Percentiles rank a stretch among this genome's conserved stretches.
phyloP scores from a whole-genome alignment of 2,797 vertebrate species.

The Galago senegalensis region DNA sequence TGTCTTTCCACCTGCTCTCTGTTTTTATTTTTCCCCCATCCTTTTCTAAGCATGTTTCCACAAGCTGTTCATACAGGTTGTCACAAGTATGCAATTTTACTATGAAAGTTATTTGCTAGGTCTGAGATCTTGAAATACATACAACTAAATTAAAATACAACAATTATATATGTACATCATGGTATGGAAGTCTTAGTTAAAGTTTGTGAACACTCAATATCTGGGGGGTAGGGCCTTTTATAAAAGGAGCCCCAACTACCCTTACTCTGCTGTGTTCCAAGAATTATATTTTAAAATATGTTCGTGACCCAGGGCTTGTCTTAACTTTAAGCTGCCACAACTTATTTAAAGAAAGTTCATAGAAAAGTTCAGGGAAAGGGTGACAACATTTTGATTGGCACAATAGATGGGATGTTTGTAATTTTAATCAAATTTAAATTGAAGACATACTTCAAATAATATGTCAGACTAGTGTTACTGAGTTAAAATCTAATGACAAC shows the following conservation, averaged over 20 bases:
- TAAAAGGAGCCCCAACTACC: background rate
- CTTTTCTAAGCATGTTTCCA: background rate
- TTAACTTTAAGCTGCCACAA: constrained; percentile 77
- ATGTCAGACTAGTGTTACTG: constrained; percentile 91
- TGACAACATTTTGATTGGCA: constrained; percentile 90
- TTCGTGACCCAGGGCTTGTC: constrained; percentile 40
- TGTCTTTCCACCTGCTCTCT: background rate
- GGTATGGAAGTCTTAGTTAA: background rate
- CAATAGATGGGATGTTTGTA: constrained; percentile 90
- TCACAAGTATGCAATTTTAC: constrained; percentile 44
- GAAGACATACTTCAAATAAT: constrained; percentile 91
- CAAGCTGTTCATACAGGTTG: background rate
- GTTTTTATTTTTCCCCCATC: background rate
- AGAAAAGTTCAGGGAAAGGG: constrained; percentile 85
- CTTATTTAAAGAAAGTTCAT: constrained; percentile 85
- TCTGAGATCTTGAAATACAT: constrained; percentile 28
- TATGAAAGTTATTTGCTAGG: background rate
- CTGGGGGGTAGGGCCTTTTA: background rate
- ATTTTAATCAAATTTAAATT: constrained; percentile 91
- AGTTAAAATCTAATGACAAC: constrained; percentile 91
- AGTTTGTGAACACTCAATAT: constrained; percentile 8
- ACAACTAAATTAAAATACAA: constrained; percentile 44
- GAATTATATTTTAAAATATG: constrained; percentile 52
- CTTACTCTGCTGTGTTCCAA: constrained; percentile 58
- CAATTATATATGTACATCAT: background rate